Evolutionary conservation across 2,888 invertebrate species (phyloP).

Genomic region (Linnaemya vulpina): DNA sequence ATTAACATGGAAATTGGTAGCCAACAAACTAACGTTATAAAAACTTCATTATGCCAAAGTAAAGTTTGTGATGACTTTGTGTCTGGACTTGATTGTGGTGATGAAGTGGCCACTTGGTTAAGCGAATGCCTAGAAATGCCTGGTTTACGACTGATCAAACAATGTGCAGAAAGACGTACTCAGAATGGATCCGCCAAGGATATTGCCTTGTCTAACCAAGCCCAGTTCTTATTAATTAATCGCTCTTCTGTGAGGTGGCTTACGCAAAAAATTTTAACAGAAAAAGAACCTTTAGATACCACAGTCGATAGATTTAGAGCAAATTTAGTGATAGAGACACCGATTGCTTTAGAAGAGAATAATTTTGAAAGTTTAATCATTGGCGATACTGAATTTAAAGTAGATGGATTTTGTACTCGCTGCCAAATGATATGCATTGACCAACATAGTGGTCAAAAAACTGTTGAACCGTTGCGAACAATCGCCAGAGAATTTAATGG

Average conservation of each 20-base stretch:
- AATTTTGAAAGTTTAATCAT: constrained; percentile 87
- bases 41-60: constrained; percentile 86
- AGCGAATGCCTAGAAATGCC: constrained; percentile 87
- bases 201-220: constrained; percentile 90
- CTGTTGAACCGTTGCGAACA: constrained; percentile 90
- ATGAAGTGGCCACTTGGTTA: constrained; percentile 91
- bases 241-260: constrained; percentile 90
- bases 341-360: constrained; percentile 90
- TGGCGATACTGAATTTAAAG: constrained; percentile 85
- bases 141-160: constrained; percentile 88
- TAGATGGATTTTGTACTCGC: constrained; percentile 91
- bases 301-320: constrained; percentile 92
- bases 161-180: constrained; percentile 81
- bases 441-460: constrained; percentile 91
- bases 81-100: constrained; percentile 92
- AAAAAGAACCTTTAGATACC: constrained; percentile 84
- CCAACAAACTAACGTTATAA: constrained; percentile 76
- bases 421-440: constrained; percentile 99
- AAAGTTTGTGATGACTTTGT: constrained; percentile 94
- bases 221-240: constrained; percentile 93
- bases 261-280: constrained; percentile 85
- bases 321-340: constrained; percentile 92
- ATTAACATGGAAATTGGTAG: constrained; percentile 84
- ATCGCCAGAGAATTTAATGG: constrained; percentile 89
- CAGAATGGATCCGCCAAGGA: constrained; percentile 76